Evolutionary conservation across 2,113 vertebrate genomes (phyloP).

Genomic region (Brachyistius frenatus): DNA sequence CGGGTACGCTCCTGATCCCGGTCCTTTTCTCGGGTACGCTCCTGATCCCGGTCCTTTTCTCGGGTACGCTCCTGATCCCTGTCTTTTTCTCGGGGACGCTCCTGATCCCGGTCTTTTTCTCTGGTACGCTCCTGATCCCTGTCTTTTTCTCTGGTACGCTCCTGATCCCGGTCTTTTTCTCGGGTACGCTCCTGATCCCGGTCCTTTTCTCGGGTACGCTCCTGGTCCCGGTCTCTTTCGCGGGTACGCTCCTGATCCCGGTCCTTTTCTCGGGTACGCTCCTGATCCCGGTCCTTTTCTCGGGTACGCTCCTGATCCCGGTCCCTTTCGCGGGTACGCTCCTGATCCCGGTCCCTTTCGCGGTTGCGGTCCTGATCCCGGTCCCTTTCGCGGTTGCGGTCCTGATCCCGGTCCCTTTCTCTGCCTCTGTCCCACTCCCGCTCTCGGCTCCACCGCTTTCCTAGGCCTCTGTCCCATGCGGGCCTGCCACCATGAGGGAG

Average conservation of each 20-base stretch:
- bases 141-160: neutral
- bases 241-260: slow-evolving; percentile 34
- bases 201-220: neutral
- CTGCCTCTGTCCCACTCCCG: slow-evolving; percentile 82
- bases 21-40: neutral
- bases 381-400: too few relatives aligned
- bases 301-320: too few relatives aligned
- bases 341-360: too few relatives aligned
- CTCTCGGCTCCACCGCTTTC: slow-evolving; percentile 84
- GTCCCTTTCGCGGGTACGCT: too few relatives aligned
- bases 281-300: too few relatives aligned
- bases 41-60: slow-evolving; percentile 54
- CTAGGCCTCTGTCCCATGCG: slow-evolving; percentile 85
- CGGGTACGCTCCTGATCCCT: slow-evolving; percentile 33
- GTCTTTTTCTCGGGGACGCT: neutral
- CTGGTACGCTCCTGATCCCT: slow-evolving; percentile 33
- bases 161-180: slow-evolving; percentile 54
- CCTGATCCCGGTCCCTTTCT: slow-evolving; percentile 73
- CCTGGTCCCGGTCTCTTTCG: slow-evolving; percentile 54
- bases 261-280: neutral
- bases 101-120: slow-evolving; percentile 54
- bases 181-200: slow-evolving; percentile 34
- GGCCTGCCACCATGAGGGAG: slow-evolving; percentile 64
- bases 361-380: too few relatives aligned
- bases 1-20: slow-evolving; percentile 34